Evolutionary conservation across 2,888 invertebrate species (phyloP).

Genomic region (Amphipyra tragopoginis): DNA sequence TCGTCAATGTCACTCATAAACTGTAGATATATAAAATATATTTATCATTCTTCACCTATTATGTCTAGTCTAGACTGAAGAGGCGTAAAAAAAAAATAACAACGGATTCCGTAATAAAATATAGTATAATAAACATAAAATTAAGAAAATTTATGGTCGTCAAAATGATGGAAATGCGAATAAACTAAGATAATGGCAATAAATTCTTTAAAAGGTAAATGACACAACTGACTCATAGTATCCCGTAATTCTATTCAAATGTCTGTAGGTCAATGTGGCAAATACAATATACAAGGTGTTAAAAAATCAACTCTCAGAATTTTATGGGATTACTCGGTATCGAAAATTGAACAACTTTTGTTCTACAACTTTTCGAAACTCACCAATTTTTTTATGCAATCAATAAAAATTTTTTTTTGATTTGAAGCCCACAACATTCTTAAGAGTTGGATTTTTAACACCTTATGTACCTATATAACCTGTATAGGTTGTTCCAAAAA

Average conservation of each 20-base stretch:
- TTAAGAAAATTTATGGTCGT: slow-evolving; percentile 20
- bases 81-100: slow-evolving; percentile 43
- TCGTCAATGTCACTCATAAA: slow-evolving; percentile 15
- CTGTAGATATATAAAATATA: slow-evolving; percentile 1
- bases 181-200: slow-evolving; percentile 23
- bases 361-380: no score
- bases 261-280: slow-evolving; percentile 54
- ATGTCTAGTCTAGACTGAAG: slow-evolving; percentile 49
- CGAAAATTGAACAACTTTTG: no score
- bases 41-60: slow-evolving; percentile 8
- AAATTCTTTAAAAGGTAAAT: slow-evolving; percentile 55
- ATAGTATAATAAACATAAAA: slow-evolving; percentile 10
- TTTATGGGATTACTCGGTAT: no score
- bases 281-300: slow-evolving; percentile 8
- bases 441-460: no score
- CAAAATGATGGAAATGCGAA: slow-evolving; percentile 13
- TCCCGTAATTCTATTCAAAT: slow-evolving; percentile 51
- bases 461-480: no score
- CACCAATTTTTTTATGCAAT: no score
- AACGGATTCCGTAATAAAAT: slow-evolving; percentile 17
- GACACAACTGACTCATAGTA: slow-evolving; percentile 57
- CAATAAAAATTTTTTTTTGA: no score
- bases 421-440: no score
- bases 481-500: no score
- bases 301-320: no score